Base-by-base conservation (phyloP, 2,113 vertebrate genomes). In the Sebastes fasciatus region DNA sequence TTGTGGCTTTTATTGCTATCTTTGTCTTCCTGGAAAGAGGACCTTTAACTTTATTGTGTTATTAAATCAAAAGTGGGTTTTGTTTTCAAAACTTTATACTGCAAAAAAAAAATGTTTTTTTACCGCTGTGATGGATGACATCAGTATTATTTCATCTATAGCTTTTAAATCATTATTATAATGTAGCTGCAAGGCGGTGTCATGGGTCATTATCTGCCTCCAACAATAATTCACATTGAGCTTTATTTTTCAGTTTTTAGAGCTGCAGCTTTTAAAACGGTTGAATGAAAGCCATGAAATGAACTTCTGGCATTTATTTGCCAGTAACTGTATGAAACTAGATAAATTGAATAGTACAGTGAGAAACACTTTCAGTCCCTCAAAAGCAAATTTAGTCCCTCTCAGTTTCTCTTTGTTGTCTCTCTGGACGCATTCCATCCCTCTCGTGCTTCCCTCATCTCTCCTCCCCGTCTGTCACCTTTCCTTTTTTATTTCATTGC, bases 401-500 rank as follows among this genome's bases (percentile, higher is more conserved):
- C 23, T n/a, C 16, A 13, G 48, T 76, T 66, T 58, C 51, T 78
- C 45, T 46, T 58, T 85, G 19, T 63, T 69, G 58, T 65, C 26
- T 61, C 0, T 57, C 40, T 8, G 4, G 58, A 67, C 66, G 21
- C 8, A 21, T 2, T 48, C n/a, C 54, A 43, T 64, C 78, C 63
- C 42, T 81, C 61, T 34, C 4, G 7, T 74, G 46, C 49, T 21
- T 70, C 43, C 64, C 6, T 40, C 46, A 26, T 67, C 62, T 64
- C 5, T 74, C 42, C 84, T 54, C 46, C 19, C 45, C 45, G 34
- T 68, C 21, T 70, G 4, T 80, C 82, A 73, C 67, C 57, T 71
- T 80, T 58, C 72, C 21, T 40, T 68, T 78, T 79, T 46, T 1
- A 60, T 74, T 82, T 62, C 34, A 51, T 71, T 57, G 66, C n/a